A percentile compares a stretch with the other conserved stretches of the same genome.
phyloP scores from a whole-genome alignment of 2,113 vertebrate genomes.

The Neomonachus schauinslandi region DNA sequence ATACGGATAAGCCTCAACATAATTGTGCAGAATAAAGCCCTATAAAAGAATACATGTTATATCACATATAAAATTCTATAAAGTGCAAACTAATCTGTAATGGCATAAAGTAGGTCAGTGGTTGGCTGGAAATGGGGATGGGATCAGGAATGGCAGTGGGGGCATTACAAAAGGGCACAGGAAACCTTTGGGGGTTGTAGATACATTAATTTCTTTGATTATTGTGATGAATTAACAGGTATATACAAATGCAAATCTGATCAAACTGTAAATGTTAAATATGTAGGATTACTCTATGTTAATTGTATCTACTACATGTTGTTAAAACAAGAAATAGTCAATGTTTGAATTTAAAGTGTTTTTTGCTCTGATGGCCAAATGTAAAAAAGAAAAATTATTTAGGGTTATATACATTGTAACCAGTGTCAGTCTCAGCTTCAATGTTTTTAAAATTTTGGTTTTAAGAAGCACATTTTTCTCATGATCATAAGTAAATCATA shows the following conservation, averaged over 20 bases:
- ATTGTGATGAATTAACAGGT: neutral
- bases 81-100: neutral
- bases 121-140: neutral
- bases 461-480: neutral
- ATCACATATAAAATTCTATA: neutral
- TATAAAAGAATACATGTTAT: neutral
- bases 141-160: neutral
- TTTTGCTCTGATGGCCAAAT: neutral
- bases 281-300: neutral
- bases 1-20: neutral
- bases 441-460: neutral
- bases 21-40: neutral
- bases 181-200: neutral
- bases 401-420: neutral
- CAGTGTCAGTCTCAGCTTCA: neutral
- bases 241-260: neutral
- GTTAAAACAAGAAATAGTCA: neutral
- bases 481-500: neutral
- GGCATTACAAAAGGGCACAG: neutral
- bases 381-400: neutral
- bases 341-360: neutral
- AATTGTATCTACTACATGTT: neutral
- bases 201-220: neutral
- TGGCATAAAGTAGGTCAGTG: neutral
- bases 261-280: neutral